phyloP scores from a whole-genome alignment of 2,113 vertebrate species.

The Rhineura floridana region DNA sequence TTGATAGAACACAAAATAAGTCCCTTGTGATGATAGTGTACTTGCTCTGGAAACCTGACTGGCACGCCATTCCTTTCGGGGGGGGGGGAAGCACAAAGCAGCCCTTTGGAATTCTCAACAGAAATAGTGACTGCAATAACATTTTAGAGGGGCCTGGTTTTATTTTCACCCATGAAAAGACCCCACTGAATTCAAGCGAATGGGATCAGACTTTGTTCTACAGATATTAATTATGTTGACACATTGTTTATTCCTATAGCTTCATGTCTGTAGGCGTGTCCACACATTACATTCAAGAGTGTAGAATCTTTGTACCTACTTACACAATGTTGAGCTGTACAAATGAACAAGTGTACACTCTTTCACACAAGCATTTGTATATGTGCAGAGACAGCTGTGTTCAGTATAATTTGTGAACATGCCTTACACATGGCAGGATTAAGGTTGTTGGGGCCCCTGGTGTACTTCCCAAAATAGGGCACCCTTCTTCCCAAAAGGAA shows the following conservation, averaged over 20 bases:
- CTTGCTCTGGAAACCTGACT: conserved; percentile 38
- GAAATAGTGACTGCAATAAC: not conserved
- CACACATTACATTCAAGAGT: too few species aligned
- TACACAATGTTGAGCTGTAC: too few species aligned
- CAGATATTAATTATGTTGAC: not conserved
- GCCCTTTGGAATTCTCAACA: conserved; percentile 9
- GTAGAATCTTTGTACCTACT: too few species aligned
- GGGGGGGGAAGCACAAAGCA: not conserved
- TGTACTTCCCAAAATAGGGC: too few species aligned
- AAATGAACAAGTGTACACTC: too few species aligned
- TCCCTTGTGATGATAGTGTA: conserved; percentile 30
- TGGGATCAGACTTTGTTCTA: not conserved
- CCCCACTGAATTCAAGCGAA: not conserved
- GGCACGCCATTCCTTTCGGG: conserved; percentile 3
- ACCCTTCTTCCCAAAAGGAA: too few species aligned
- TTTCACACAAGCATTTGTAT: too few species aligned
- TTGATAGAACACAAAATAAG: conserved; percentile 38
- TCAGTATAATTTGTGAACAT: too few species aligned
- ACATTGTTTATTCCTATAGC: not conserved
- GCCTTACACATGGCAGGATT: too few species aligned
- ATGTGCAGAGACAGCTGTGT: too few species aligned
- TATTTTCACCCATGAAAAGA: not conserved
- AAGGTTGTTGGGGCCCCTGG: too few species aligned
- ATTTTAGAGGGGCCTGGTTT: not conserved
- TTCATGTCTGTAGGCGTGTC: not conserved